Percentiles rank a stretch among this genome's conserved stretches.
Conservation (phyloP, 2,797 vertebrate genomes). For the Pagetopsis macropterus region DNA sequence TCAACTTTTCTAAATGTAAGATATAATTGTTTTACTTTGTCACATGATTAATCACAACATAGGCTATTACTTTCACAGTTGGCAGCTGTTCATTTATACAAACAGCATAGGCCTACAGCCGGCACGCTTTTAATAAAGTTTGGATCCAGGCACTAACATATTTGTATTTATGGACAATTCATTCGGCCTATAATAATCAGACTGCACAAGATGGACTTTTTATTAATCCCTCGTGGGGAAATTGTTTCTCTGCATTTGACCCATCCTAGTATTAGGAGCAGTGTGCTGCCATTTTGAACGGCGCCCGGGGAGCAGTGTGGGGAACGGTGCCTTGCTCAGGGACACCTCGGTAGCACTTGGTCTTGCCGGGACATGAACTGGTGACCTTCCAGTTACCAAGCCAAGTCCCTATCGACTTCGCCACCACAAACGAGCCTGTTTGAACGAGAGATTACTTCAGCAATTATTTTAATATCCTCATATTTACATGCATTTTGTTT, state of each 20-base stretch:
- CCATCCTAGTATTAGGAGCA: too few relatives aligned
- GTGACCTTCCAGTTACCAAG: too few relatives aligned
- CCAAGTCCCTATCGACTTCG: too few relatives aligned
- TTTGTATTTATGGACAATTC: constrained; percentile 12
- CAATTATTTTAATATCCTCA: not conserved
- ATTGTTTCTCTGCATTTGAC: too few relatives aligned
- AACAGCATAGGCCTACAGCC: not conserved
- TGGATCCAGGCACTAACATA: not conserved
- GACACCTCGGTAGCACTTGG: too few relatives aligned
- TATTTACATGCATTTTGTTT: constrained; percentile 23
- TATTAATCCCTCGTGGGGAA: too few relatives aligned
- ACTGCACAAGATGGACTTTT: not conserved
- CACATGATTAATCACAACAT: not conserved
- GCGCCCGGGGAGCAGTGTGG: too few relatives aligned
- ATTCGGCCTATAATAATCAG: not conserved
- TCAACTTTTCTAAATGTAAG: not conserved
- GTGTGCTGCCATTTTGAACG: too few relatives aligned
- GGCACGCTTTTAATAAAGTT: not conserved
- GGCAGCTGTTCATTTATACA: not conserved
- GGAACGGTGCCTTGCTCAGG: too few relatives aligned
- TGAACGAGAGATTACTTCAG: constrained; percentile 10
- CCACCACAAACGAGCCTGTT: too few relatives aligned
- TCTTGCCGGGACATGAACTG: too few relatives aligned
- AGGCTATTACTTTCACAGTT: not conserved
- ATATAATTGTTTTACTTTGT: not conserved